A percentile compares a stretch with the other conserved stretches of the same genome.
These are phyloP conservation scores for Amphiprion percula DNA, from an alignment of 2,113 vertebrate species.

Conservation along the genomic window DNA sequence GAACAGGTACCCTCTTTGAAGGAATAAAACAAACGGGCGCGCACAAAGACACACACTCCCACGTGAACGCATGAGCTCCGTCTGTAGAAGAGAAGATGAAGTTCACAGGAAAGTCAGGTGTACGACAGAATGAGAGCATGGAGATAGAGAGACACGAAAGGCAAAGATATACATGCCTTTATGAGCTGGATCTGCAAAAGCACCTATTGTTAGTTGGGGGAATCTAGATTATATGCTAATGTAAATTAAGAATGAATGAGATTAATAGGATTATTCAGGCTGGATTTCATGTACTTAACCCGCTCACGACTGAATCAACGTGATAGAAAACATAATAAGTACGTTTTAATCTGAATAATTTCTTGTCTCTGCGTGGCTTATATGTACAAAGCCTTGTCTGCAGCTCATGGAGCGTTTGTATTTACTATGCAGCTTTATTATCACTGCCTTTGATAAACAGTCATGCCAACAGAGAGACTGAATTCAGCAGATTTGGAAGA, in stretches of 20 bases:
- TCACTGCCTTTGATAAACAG: conserved; percentile 17
- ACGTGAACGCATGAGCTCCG: conserved; percentile 33
- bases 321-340: conserved; percentile 9
- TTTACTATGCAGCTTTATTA: conserved; percentile 12
- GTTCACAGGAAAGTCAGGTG: conserved; percentile 67
- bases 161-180: conserved; percentile 14
- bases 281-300: background rate
- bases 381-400: conserved; percentile 26
- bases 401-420: background rate
- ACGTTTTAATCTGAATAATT: background rate
- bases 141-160: conserved; percentile 34
- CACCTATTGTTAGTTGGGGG: conserved; percentile 4
- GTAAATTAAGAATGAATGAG: conserved; percentile 6
- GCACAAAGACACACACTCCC: conserved; percentile 49
- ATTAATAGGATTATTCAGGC: conserved; percentile 32
- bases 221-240: conserved; percentile 8
- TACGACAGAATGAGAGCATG: conserved; percentile 78
- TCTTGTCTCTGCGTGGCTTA: conserved; percentile 2
- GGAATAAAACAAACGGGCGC: conserved; percentile 28
- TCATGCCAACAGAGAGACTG: conserved; percentile 19
- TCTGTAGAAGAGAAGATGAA: conserved; percentile 60
- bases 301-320: background rate
- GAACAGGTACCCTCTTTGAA: conserved; percentile 66
- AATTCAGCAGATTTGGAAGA: conserved; percentile 28
- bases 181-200: conserved; percentile 12